Evolutionary conservation across 2,113 vertebrate genomes (phyloP).

Genomic region (Ammodytes marinus): DNA sequence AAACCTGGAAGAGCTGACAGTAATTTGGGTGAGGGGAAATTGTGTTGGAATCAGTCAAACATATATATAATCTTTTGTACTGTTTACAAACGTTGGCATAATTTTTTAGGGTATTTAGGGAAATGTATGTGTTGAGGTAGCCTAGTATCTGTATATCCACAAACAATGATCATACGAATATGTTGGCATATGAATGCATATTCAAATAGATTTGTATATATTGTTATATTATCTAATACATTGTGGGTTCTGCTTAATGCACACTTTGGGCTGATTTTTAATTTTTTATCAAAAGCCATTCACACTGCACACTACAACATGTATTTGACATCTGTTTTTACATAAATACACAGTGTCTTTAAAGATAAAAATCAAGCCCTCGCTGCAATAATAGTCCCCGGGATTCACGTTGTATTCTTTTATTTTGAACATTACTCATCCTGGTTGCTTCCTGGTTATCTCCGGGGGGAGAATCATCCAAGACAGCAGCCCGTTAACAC

Average conservation of each 20-base stretch:
- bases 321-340: not conserved
- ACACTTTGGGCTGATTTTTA: not conserved
- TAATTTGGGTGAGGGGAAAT: too few relatives aligned
- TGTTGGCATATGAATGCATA: not conserved
- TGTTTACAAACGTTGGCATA: too few relatives aligned
- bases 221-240: too few relatives aligned
- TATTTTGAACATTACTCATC: not conserved
- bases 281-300: too few relatives aligned
- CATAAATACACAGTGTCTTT: not conserved
- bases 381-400: too few relatives aligned
- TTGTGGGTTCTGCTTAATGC: too few relatives aligned
- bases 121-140: too few relatives aligned
- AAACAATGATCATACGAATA: not conserved
- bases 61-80: too few relatives aligned
- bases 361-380: not conserved
- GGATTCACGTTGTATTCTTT: not conserved
- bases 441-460: constrained; percentile 25
- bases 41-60: too few relatives aligned
- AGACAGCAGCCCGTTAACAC: constrained; percentile 48
- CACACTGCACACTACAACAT: not conserved
- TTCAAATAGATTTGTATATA: not conserved
- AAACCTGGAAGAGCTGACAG: not conserved
- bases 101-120: too few relatives aligned
- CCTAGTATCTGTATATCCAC: too few relatives aligned
- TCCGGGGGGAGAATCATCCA: constrained; percentile 14